Percentiles rank a stretch among this genome's conserved stretches.
Evolutionary conservation across 2,888 invertebrate species (phyloP).

Genomic region (Thereva unica): DNA sequence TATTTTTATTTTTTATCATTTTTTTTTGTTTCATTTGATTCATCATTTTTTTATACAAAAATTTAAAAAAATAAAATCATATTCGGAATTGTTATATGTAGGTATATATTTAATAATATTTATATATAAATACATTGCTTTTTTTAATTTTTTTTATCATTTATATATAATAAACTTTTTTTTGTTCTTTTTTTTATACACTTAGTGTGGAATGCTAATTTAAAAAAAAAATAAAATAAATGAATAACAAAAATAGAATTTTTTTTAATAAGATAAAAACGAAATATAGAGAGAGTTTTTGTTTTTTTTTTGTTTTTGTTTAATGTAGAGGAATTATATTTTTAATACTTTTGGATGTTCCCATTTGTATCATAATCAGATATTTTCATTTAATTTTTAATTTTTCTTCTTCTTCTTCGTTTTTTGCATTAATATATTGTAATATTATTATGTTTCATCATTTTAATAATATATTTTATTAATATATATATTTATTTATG

Average conservation of each 20-base stretch:
- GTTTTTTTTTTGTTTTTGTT: no score
- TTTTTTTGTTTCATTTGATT: conserved; percentile 1
- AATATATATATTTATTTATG: no score
- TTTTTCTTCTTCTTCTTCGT: conserved; percentile 2
- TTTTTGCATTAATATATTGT: conserved; percentile 1
- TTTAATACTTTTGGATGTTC: conserved; percentile 31
- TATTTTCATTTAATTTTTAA: neutral
- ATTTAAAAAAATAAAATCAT: conserved; percentile 26
- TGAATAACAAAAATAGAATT: conserved; percentile 17
- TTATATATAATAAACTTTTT: conserved; percentile 13
- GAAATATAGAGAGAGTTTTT: no score
- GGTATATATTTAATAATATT: no score
- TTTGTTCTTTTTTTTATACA: conserved; percentile 20
- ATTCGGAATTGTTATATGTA: conserved; percentile 7
- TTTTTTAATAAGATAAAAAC: conserved; percentile 13
- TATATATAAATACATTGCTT: no score
- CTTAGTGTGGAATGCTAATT: conserved; percentile 31
- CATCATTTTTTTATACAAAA: conserved; percentile 22
- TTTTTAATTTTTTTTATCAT: no score
- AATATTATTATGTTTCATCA: neutral
- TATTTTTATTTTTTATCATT: conserved; percentile 1
- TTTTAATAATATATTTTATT: no score
- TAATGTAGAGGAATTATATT: conserved; percentile 16
- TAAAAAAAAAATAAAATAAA: conserved; percentile 23
- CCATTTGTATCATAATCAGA: conserved; percentile 17